These are phyloP conservation scores for Prorops nasuta DNA, from an alignment of 1,140 invertebrate species.

Conservation along the genomic window DNA sequence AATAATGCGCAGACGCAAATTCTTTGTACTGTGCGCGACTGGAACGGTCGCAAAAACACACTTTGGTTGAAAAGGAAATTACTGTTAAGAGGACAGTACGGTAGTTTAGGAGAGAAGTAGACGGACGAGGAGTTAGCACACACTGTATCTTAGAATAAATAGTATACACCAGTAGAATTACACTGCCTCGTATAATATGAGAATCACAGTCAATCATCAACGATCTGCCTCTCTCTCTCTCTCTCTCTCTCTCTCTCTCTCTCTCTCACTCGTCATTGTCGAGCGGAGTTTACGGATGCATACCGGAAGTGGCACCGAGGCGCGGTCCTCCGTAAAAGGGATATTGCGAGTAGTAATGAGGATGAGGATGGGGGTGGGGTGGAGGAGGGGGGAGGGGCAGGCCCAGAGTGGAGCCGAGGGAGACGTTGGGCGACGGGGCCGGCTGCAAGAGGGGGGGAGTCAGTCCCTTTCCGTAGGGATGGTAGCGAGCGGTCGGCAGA, in stretches of 20 bases:
- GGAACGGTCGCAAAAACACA: too few species aligned
- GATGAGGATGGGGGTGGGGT: conserved; percentile 65
- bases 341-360: conserved; percentile 82
- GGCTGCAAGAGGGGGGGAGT: neutral
- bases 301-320: conserved; percentile 67
- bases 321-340: conserved; percentile 78
- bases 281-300: conserved; percentile 58
- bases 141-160: too few species aligned
- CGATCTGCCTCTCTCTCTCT: too few species aligned
- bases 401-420: conserved; percentile 48
- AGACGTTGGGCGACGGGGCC: neutral
- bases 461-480: conserved; percentile 79
- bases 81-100: too few species aligned
- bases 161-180: too few species aligned
- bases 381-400: conserved; percentile 64
- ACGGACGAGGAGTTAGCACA: too few species aligned
- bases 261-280: conserved; percentile 25
- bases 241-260: conserved; percentile 16
- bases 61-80: too few species aligned
- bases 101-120: too few species aligned
- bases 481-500: conserved; percentile 76
- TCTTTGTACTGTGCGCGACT: too few species aligned
- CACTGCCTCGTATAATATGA: too few species aligned
- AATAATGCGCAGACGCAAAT: too few species aligned
- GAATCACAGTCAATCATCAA: neutral